These are phyloP conservation scores for Calidris pygmaea DNA, from an alignment of 2,113 vertebrate genomes.

Conservation along the genomic window DNA sequence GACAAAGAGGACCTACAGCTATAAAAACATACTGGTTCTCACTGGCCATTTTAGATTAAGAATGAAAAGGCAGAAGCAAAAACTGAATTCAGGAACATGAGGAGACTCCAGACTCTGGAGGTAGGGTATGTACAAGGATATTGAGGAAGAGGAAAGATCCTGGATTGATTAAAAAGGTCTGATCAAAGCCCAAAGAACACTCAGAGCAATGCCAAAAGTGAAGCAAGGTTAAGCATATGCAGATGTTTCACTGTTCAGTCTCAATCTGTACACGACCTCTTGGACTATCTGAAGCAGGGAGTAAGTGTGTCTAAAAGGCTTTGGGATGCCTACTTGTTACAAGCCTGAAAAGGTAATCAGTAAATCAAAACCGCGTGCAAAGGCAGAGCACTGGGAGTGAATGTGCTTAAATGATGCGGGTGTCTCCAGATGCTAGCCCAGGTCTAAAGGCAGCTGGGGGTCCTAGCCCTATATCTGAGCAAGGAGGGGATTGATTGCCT, in stretches of 20 bases:
- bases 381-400: neutral
- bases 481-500: neutral
- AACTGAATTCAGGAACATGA: neutral
- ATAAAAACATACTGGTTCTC: neutral
- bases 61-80: neutral
- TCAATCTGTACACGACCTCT: constrained; percentile 38
- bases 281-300: constrained; percentile 15
- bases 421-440: neutral
- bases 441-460: neutral
- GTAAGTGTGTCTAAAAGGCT: constrained; percentile 33
- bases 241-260: constrained; percentile 45
- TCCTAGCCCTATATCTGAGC: neutral
- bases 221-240: constrained; percentile 13
- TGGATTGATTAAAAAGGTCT: constrained; percentile 24
- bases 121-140: neutral
- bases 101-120: neutral
- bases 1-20: neutral
- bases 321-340: constrained; percentile 23
- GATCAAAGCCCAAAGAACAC: constrained; percentile 53
- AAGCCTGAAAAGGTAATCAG: constrained; percentile 11
- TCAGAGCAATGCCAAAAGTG: constrained; percentile 22
- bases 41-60: neutral
- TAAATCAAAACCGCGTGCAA: constrained; percentile 31
- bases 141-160: neutral
- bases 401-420: neutral